These are phyloP conservation scores for Luperina testacea DNA, from an alignment of 2,888 invertebrate genomes.

Conservation along the genomic window DNA sequence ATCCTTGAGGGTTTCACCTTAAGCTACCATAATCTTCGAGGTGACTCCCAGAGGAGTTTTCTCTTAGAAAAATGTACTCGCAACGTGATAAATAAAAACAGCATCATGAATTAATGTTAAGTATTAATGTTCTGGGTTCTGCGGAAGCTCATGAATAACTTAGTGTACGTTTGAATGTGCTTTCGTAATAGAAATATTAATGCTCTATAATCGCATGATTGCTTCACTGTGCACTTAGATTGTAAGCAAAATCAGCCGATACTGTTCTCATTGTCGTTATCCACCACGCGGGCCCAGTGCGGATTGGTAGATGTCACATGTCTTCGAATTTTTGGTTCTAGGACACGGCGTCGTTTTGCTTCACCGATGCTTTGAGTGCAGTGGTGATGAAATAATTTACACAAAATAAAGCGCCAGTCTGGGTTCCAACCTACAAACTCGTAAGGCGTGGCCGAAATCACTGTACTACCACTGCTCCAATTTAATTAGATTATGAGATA, in stretches of 20 bases:
- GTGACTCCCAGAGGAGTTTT: constrained; percentile 57
- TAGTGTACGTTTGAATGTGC: not conserved
- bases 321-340: too few species aligned
- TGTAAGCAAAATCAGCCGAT: not conserved
- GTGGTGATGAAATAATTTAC: not conserved
- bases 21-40: constrained; percentile 59
- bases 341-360: not conserved
- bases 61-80: constrained; percentile 58
- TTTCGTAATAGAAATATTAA: constrained; percentile 11
- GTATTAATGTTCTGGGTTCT: constrained; percentile 20
- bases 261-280: not conserved
- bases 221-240: not conserved
- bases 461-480: not conserved
- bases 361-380: not conserved
- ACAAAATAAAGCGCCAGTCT: not conserved
- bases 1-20: constrained; percentile 64
- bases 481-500: not conserved
- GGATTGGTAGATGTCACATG: not conserved
- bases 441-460: not conserved
- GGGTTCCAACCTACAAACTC: not conserved
- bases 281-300: not conserved
- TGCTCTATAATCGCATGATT: constrained; percentile 5
- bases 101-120: constrained; percentile 48
- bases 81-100: constrained; percentile 58
- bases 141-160: constrained; percentile 29